Conservation (phyloP, 1,140 invertebrate species). For the Diorhabda elongata region DNA sequence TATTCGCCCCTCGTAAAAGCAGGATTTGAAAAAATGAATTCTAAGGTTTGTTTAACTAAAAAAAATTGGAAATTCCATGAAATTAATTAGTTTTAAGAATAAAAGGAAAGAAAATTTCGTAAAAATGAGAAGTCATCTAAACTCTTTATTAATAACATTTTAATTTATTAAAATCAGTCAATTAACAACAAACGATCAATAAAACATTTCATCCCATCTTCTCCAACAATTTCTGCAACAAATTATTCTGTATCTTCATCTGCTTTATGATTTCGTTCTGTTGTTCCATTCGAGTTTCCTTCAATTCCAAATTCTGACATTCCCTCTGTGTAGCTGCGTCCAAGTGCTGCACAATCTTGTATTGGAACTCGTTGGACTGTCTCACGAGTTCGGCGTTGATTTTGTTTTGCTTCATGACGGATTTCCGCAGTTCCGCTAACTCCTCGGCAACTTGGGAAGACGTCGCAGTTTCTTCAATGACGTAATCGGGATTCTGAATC, state of each 20-base stretch:
- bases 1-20: too few species aligned
- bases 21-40: too few species aligned
- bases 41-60: too few species aligned
- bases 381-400: constrained; percentile 9
- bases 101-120: too few species aligned
- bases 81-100: too few species aligned
- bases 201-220: background rate
- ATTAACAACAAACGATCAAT: too few species aligned
- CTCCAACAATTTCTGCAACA: constrained; percentile 17
- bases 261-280: constrained; percentile 17
- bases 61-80: too few species aligned
- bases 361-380: constrained; percentile 8
- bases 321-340: constrained; percentile 4
- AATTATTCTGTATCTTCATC: constrained; percentile 18
- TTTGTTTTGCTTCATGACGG: constrained; percentile 7
- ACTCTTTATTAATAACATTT: too few species aligned
- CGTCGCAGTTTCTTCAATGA: background rate
- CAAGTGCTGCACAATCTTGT: constrained; percentile 7
- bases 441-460: constrained; percentile 4
- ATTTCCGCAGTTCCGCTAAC: background rate
- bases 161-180: too few species aligned
- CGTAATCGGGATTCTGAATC: background rate
- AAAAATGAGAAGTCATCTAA: too few species aligned
- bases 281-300: constrained; percentile 15
- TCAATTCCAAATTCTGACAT: constrained; percentile 3